Evolutionary conservation across 1,140 invertebrate species (phyloP).

Genomic region (Uloborus diversus): DNA sequence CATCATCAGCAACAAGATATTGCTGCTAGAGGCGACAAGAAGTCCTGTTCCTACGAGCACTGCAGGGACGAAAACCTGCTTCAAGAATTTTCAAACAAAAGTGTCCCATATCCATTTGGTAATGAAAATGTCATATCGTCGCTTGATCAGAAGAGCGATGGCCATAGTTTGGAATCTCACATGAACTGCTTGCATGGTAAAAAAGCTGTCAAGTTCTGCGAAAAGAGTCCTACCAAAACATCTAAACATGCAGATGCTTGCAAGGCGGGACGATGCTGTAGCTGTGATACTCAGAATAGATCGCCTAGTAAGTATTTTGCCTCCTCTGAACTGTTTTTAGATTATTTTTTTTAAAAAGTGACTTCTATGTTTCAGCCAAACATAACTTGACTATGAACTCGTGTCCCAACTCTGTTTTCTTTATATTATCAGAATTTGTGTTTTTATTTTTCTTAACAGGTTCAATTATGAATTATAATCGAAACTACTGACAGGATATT

Average conservation of each 20-base stretch:
- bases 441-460: too few relatives aligned
- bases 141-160: conserved; percentile 18
- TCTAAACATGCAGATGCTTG: conserved; percentile 37
- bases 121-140: conserved; percentile 41
- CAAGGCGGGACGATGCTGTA: conserved; percentile 25
- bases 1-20: neutral
- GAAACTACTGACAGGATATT: too few relatives aligned
- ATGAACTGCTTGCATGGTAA: conserved; percentile 48
- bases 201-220: conserved; percentile 58
- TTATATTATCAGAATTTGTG: too few relatives aligned
- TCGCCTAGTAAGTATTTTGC: conserved; percentile 17
- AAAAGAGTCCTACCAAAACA: conserved; percentile 48
- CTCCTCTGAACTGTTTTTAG: too few relatives aligned
- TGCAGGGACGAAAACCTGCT: conserved; percentile 38
- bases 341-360: too few relatives aligned
- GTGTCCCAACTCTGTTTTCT: too few relatives aligned
- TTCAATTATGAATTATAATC: too few relatives aligned
- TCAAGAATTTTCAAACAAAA: conserved; percentile 14
- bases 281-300: conserved; percentile 42
- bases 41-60: conserved; percentile 8
- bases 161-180: neutral
- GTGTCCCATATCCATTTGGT: conserved; percentile 11
- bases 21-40: neutral
- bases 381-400: too few relatives aligned
- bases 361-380: too few relatives aligned